Evolutionary conservation across 1,140 invertebrate genomes (phyloP), one percentile per base, ranked within the genome.

Genomic region (Pseudomyrmex concolor): DNA sequence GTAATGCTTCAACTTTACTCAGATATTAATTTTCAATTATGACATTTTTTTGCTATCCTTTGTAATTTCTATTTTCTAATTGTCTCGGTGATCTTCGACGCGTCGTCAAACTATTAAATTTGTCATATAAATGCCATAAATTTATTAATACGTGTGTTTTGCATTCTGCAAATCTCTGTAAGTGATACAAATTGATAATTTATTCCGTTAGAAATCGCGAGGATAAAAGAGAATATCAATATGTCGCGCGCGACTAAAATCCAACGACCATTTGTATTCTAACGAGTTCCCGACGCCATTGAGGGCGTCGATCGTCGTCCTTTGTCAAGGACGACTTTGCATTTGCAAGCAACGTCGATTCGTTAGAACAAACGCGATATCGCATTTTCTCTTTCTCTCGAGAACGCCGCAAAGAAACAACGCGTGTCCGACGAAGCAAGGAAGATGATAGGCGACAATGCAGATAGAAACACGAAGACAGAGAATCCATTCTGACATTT

Each of bases 361-460:
- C 43, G 70, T 78, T 34, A 70, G 19, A 3, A 17, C 15, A 45
- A 17, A 43, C 43, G 34, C 51, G 51, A 19, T 64, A 63, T 19
- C 48, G 62, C n/a, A 17, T 57, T 77, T 55, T 50, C 62, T 76
- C 63, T 22, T 34, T 34, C 34, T 51, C 55, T 74, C 45, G 68
- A 70, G 55, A 54, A 59, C 76, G 66, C 4, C 48, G 7, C 12
- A 12, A n/a, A 3, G 60, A 54, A 59, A 70, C n/a, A 60, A 80
- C 64, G 66, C 43, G 43, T 10, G 45, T 17, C 60, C 48, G 19
- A 25, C 54, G 64, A 13, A 34, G 48, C 74, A 59, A 34, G 51
- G 59, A 80, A 80, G 76, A 80, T 19, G 76, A 80, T 60, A 59
- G 54, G 19, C 54, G n/a, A 9, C 19, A 5, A 71, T 25, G 43